Percentiles rank a stretch among this genome's conserved stretches.
phyloP scores from a whole-genome alignment of 2,797 vertebrate genomes.

The Crenichthys baileyi region DNA sequence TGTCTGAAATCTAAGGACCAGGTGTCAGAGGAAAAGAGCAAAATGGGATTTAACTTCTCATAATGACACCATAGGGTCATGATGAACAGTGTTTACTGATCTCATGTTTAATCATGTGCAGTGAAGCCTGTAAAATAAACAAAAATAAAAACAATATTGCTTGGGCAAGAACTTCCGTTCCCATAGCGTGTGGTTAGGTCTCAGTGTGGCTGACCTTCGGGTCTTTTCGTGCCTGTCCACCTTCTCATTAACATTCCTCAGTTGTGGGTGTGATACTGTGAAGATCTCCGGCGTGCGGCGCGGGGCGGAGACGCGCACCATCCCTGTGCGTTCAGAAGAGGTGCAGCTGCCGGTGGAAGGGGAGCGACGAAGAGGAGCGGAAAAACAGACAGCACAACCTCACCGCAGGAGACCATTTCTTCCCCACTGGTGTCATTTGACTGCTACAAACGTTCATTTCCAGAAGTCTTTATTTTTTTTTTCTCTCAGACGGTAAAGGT shows the following conservation, averaged over 20 bases:
- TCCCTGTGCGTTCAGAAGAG: conserved; percentile 80
- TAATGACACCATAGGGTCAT: background rate
- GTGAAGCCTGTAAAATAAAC: background rate
- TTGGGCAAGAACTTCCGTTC: background rate
- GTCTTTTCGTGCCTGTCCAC: conserved; percentile 64
- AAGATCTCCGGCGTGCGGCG: conserved; percentile 68
- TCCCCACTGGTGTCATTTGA: conserved; percentile 51
- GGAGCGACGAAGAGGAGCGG: conserved; percentile 67
- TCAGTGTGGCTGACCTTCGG: conserved; percentile 47
- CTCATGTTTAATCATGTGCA: background rate
- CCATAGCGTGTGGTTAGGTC: background rate
- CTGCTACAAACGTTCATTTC: conserved; percentile 23
- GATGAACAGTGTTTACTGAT: background rate
- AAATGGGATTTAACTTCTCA: background rate
- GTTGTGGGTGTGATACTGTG: conserved; percentile 74
- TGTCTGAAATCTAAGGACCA: background rate
- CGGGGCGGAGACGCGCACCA: conserved; percentile 71
- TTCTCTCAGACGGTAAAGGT: conserved; percentile 28
- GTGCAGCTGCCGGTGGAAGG: conserved; percentile 76
- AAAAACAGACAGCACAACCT: conserved; percentile 51
- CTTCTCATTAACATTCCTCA: conserved; percentile 75
- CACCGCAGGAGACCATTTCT: conserved; percentile 69
- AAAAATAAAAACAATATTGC: background rate
- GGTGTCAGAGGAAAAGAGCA: background rate
- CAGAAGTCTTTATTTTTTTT: conserved; percentile 21